Conservation (phyloP, 1,140 invertebrate genomes). For the Argopecten irradians region DNA sequence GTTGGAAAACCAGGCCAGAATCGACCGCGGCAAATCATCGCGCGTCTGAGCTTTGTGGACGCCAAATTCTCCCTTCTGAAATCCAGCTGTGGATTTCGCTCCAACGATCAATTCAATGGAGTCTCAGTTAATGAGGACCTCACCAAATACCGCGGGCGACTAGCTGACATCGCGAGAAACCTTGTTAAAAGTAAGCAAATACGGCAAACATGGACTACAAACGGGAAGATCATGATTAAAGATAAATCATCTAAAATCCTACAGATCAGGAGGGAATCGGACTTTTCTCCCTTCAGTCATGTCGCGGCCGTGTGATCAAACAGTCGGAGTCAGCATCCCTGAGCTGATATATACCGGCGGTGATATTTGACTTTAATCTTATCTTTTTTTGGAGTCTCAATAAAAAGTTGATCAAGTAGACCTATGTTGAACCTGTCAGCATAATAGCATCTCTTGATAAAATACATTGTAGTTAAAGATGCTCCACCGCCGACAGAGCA, state of each 20-base stretch:
- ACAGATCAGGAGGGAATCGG: not conserved
- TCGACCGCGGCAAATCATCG: not conserved
- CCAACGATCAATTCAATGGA: slow-evolving; percentile 11
- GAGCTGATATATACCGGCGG: not conserved
- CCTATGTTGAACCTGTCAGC: no score
- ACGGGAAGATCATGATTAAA: slow-evolving; percentile 31
- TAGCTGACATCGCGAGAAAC: not conserved
- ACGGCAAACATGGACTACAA: slow-evolving; percentile 16
- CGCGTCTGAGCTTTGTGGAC: not conserved
- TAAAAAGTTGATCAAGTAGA: no score
- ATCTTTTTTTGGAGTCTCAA: no score
- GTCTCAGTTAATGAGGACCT: slow-evolving; percentile 36
- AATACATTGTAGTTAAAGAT: no score
- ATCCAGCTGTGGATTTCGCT: not conserved
- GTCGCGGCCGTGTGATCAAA: not conserved
- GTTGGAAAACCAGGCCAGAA: not conserved
- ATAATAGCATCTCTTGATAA: no score
- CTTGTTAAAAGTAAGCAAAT: not conserved
- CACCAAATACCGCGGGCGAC: not conserved
- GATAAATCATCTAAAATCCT: slow-evolving; percentile 25
- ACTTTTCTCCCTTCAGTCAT: not conserved
- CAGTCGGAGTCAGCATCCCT: not conserved
- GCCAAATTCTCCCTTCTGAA: not conserved
- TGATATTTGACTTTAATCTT: not conserved
- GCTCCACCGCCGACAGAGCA: no score